Conservation (phyloP, 1,140 invertebrate genomes). For the Saccostrea echinata region DNA sequence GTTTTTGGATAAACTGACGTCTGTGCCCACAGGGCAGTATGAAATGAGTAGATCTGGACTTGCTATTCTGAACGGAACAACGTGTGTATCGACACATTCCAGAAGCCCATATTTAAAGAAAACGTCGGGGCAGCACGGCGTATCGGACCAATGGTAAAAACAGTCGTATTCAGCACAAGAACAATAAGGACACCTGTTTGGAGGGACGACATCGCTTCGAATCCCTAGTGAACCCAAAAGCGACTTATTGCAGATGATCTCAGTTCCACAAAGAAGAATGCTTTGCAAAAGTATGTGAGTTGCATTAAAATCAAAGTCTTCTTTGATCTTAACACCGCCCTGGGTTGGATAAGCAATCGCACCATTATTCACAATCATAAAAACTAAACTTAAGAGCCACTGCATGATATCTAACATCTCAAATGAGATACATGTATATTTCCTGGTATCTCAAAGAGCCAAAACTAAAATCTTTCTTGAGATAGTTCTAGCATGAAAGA, state of each 20-base stretch:
- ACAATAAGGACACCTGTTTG: background rate
- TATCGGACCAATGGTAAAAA: background rate
- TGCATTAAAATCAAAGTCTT: too few relatives aligned
- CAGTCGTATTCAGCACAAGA: background rate
- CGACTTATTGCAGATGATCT: background rate
- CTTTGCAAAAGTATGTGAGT: too few relatives aligned
- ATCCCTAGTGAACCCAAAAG: background rate
- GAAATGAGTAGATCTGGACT: background rate
- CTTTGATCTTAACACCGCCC: too few relatives aligned
- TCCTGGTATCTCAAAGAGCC: too few relatives aligned
- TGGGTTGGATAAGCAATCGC: too few relatives aligned
- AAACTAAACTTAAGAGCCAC: too few relatives aligned
- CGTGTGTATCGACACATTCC: background rate
- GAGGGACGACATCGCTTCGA: background rate
- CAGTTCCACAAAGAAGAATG: too few relatives aligned
- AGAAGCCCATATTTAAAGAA: background rate
- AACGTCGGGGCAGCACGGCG: background rate
- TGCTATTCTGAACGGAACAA: background rate
- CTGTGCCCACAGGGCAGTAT: background rate
- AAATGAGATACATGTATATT: too few relatives aligned
- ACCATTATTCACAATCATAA: too few relatives aligned
- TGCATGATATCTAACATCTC: too few relatives aligned
- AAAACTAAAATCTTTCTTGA: too few relatives aligned
- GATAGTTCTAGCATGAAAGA: too few relatives aligned
- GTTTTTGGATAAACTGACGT: background rate